Percentiles rank a stretch among this genome's conserved stretches.
These are phyloP conservation scores for Alca torda DNA, from an alignment of 2,797 vertebrate species.

Conservation along the genomic window DNA sequence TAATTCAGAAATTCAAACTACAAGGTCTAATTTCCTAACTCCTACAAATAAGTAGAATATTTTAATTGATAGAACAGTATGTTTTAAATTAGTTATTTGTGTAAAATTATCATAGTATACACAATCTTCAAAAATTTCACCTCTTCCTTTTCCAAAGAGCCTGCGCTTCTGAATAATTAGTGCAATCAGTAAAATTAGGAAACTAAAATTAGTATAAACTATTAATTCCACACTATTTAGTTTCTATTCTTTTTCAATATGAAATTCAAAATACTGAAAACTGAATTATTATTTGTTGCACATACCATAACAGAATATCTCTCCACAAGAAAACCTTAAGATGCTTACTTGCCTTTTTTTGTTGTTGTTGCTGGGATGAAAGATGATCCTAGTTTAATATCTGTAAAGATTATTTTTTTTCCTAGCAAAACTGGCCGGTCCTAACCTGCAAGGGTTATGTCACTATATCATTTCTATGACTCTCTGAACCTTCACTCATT, in stretches of 20 bases:
- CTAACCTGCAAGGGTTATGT: background rate
- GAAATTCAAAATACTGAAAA: background rate
- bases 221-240: background rate
- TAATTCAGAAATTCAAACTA: background rate
- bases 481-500: background rate
- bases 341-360: background rate
- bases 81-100: background rate
- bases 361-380: background rate
- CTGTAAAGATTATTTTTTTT: background rate
- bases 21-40: background rate
- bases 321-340: background rate
- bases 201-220: background rate
- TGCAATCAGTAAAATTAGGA: background rate
- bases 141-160: background rate
- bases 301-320: background rate
- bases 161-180: background rate
- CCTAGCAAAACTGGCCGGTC: background rate
- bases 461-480: background rate
- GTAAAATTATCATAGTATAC: background rate
- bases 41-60: background rate
- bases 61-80: background rate
- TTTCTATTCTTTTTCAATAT: background rate
- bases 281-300: background rate
- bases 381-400: background rate
- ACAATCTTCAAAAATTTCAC: background rate